A percentile compares a stretch with the other conserved stretches of the same genome.
phyloP scores from a whole-genome alignment of 2,797 vertebrate species.

The Linurgus olivaceus region DNA sequence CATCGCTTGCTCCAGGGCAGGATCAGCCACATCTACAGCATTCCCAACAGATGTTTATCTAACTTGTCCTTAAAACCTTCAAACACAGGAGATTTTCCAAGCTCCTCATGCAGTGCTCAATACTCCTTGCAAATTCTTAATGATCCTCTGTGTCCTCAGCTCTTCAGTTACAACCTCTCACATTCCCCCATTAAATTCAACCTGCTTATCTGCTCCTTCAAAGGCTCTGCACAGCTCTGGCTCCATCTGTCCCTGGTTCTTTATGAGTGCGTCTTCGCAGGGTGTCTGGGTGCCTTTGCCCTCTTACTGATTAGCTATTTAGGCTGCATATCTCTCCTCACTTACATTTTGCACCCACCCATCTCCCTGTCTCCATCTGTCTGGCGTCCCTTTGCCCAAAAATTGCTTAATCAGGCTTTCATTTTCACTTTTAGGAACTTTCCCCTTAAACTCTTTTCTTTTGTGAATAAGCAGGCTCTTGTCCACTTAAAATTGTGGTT shows the following conservation, averaged over 20 bases:
- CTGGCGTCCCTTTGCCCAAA: constrained; percentile 24
- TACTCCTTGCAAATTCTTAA: constrained; percentile 58
- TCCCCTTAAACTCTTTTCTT: background rate
- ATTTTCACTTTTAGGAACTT: constrained; percentile 46
- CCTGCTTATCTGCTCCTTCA: constrained; percentile 64
- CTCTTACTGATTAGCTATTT: constrained; percentile 56
- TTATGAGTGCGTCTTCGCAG: constrained; percentile 51
- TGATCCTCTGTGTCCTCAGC: constrained; percentile 50
- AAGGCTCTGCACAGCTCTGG: constrained; percentile 53
- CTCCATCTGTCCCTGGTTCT: constrained; percentile 65
- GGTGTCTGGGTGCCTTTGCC: constrained; percentile 60
- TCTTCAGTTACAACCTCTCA: constrained; percentile 63
- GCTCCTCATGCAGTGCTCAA: background rate
- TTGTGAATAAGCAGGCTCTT: background rate
- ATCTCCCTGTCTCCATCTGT: constrained; percentile 52
- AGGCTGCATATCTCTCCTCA: constrained; percentile 31
- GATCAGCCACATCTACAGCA: constrained; percentile 48
- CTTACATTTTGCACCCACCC: constrained; percentile 30
- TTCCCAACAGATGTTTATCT: constrained; percentile 60
- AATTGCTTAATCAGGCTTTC: background rate
- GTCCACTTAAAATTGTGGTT: background rate
- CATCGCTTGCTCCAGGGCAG: constrained; percentile 31
- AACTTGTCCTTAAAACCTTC: constrained; percentile 25
- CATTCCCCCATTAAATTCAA: constrained; percentile 62
- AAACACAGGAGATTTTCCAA: constrained; percentile 20